phyloP scores from a whole-genome alignment of 2,888 invertebrate genomes.

The Pammene fasciana region DNA sequence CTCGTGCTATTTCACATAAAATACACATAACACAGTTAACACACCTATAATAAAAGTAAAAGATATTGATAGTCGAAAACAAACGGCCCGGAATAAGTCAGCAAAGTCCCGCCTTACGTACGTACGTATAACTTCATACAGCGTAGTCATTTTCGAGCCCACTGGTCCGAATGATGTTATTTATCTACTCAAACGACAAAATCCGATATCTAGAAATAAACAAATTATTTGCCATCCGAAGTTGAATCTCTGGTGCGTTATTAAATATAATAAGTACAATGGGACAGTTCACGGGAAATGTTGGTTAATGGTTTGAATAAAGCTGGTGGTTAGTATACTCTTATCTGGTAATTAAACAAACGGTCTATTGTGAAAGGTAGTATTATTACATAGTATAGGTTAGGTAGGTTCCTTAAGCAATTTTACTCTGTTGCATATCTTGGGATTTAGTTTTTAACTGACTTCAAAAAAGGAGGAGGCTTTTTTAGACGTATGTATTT shows the following conservation, averaged over 20 bases:
- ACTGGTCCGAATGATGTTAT: slow-evolving; percentile 70
- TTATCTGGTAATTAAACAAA: neutral
- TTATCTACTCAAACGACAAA: slow-evolving; percentile 73
- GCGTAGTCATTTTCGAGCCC: slow-evolving; percentile 68
- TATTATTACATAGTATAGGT: too few relatives aligned
- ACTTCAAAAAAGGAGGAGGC: too few relatives aligned
- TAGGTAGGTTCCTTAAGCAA: too few relatives aligned
- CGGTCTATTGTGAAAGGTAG: neutral
- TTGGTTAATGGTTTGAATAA: neutral
- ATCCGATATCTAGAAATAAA: slow-evolving; percentile 58
- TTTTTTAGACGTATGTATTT: too few relatives aligned
- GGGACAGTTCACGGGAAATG: neutral
- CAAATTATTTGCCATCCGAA: slow-evolving; percentile 55
- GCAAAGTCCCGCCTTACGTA: slow-evolving; percentile 1
- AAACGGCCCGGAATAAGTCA: slow-evolving; percentile 16
- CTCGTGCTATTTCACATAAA: too few relatives aligned
- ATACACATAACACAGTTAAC: too few relatives aligned
- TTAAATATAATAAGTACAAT: slow-evolving; percentile 23
- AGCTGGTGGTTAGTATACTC: too few relatives aligned
- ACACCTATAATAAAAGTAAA: neutral
- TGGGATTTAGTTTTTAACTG: too few relatives aligned
- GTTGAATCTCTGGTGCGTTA: slow-evolving; percentile 33
- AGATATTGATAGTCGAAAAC: slow-evolving; percentile 2
- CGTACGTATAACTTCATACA: slow-evolving; percentile 18
- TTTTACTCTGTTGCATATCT: too few relatives aligned